Percentiles rank a stretch among this genome's conserved stretches.
Evolutionary conservation across 1,140 invertebrate genomes (phyloP).

Genomic region (Streblospio benedicti): DNA sequence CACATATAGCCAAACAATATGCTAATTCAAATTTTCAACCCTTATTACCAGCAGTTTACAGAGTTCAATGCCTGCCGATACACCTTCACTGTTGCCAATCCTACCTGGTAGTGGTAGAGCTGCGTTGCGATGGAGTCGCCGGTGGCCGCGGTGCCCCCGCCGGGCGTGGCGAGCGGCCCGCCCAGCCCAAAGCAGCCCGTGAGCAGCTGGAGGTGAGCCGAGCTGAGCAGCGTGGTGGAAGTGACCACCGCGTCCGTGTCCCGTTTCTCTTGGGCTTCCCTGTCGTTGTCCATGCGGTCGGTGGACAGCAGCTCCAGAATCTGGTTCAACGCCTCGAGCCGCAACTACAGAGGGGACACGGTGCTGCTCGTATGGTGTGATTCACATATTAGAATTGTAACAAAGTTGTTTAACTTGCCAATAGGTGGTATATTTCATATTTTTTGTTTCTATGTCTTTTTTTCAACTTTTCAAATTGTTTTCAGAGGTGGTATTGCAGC

Average conservation of each 20-base stretch:
- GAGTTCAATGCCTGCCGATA: neutral
- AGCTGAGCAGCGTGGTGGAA: constrained; percentile 36
- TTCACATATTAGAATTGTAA: neutral
- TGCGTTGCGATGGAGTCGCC: constrained; percentile 20
- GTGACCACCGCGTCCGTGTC: constrained; percentile 16
- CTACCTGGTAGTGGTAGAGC: constrained; percentile 40
- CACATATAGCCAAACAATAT: too few species aligned
- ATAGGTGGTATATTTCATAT: too few species aligned
- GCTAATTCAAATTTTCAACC: too few species aligned
- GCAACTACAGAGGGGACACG: constrained; percentile 33
- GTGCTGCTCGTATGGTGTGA: neutral
- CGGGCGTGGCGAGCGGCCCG: too few species aligned
- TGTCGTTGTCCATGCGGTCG: constrained; percentile 27
- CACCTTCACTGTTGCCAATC: neutral
- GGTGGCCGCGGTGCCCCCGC: too few species aligned
- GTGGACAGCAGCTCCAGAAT: constrained; percentile 48
- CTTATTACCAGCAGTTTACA: neutral
- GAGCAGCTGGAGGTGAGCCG: constrained; percentile 54
- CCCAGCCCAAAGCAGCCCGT: constrained; percentile 57
- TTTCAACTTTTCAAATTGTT: too few species aligned
- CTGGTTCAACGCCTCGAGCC: constrained; percentile 50
- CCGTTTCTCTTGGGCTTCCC: too few species aligned
- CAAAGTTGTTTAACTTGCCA: too few species aligned
- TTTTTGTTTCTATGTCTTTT: too few species aligned
- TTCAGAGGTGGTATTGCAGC: too few species aligned